Percentiles rank a stretch among this genome's conserved stretches.
Conservation (phyloP, 1,140 invertebrate species). For the Apis laboriosa region DNA sequence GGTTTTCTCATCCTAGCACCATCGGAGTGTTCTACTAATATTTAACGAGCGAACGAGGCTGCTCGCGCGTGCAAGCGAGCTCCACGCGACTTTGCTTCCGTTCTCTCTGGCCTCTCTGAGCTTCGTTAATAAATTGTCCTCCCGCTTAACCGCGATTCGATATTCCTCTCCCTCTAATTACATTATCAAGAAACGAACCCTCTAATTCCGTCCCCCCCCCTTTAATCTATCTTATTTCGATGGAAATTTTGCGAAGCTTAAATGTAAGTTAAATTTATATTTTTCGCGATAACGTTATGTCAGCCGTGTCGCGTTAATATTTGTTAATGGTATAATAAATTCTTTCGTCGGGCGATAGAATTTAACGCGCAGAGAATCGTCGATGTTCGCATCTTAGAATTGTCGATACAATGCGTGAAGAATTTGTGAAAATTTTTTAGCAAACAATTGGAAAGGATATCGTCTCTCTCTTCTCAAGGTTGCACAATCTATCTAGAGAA, state of each 20-base stretch:
- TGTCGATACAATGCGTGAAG: too few relatives aligned
- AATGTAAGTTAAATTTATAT: too few relatives aligned
- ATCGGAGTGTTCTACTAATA: constrained; percentile 52
- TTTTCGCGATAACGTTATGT: too few relatives aligned
- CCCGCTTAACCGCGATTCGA: background rate
- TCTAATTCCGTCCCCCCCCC: background rate
- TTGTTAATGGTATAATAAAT: too few relatives aligned
- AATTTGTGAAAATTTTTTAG: background rate
- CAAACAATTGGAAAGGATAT: background rate
- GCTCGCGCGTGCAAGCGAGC: background rate
- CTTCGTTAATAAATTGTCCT: constrained; percentile 44
- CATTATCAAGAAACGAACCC: background rate
- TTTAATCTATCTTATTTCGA: background rate
- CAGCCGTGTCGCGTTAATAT: too few relatives aligned
- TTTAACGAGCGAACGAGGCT: constrained; percentile 44
- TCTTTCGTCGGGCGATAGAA: too few relatives aligned
- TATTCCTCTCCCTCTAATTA: background rate
- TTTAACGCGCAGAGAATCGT: background rate
- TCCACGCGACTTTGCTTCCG: constrained; percentile 32
- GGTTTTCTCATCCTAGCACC: constrained; percentile 20
- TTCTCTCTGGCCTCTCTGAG: constrained; percentile 10
- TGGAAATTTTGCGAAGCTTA: background rate
- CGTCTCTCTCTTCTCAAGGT: background rate
- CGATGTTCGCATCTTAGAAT: too few relatives aligned
- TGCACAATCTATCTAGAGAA: background rate